These are phyloP conservation scores for Macrosiphum euphorbiae DNA, from an alignment of 2,888 invertebrate genomes.

Conservation along the genomic window DNA sequence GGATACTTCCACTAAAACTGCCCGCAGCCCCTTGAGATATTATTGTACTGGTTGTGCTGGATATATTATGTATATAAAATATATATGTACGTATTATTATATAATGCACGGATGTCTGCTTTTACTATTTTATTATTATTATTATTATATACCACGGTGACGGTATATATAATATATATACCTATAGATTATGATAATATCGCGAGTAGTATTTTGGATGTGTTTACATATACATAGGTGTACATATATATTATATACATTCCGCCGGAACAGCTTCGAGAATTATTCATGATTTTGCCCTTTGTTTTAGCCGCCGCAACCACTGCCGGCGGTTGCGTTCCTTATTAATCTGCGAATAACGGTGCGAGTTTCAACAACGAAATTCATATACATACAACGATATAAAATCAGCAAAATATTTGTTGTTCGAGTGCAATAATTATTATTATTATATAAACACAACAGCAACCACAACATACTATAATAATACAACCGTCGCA, in stretches of 20 bases:
- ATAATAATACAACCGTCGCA: constrained; percentile 18
- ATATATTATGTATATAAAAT: neutral
- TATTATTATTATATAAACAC: neutral
- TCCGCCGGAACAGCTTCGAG: constrained; percentile 26
- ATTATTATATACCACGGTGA: neutral
- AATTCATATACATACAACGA: neutral
- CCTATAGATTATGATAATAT: neutral
- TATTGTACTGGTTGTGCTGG: neutral
- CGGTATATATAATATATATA: neutral
- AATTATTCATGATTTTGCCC: constrained; percentile 56
- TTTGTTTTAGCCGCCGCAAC: constrained; percentile 34
- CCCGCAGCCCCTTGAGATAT: neutral
- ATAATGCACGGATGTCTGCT: neutral
- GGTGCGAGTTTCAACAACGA: constrained; percentile 23
- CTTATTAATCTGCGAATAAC: constrained; percentile 38
- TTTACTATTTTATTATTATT: neutral
- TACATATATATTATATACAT: neutral
- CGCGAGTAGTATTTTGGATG: neutral
- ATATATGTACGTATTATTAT: neutral
- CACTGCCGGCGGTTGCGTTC: neutral
- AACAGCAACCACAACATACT: neutral
- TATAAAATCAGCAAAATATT: constrained; percentile 51
- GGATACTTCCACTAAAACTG: neutral
- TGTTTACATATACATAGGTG: neutral
- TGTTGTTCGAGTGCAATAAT: neutral